Percentiles rank a stretch among this genome's conserved stretches.
These are phyloP conservation scores for Rhingia rostrata DNA, from an alignment of 2,888 invertebrate genomes.

Conservation along the genomic window DNA sequence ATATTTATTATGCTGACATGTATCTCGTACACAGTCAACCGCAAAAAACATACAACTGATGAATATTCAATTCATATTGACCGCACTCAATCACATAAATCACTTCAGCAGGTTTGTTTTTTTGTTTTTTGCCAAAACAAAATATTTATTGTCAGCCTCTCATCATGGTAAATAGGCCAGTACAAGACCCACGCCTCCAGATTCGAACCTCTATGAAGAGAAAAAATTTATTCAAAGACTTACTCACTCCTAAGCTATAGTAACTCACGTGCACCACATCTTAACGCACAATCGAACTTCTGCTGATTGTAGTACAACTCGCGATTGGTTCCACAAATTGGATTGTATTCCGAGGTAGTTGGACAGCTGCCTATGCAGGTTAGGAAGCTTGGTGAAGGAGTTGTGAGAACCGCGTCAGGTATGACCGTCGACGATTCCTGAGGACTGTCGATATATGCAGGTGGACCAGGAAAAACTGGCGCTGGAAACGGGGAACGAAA, in stretches of 20 bases:
- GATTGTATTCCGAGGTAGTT: slow-evolving; percentile 81
- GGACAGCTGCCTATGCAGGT: slow-evolving; percentile 79
- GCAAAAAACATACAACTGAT: no score
- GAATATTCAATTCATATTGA: no score
- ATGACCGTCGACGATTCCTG: slow-evolving; percentile 53
- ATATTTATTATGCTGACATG: no score
- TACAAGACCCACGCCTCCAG: slow-evolving; percentile 79
- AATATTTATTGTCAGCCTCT: slow-evolving; percentile 76
- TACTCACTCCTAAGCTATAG: no score
- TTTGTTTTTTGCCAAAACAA: not conserved
- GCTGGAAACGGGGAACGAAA: slow-evolving; percentile 5
- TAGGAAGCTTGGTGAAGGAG: slow-evolving; percentile 77
- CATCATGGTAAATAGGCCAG: slow-evolving; percentile 79
- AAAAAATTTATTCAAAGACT: no score
- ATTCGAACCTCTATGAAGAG: slow-evolving; percentile 78
- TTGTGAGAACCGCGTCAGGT: slow-evolving; percentile 75
- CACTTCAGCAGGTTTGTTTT: no score
- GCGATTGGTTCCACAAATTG: slow-evolving; percentile 80
- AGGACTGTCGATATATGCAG: slow-evolving; percentile 26
- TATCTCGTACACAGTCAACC: no score
- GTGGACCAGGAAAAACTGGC: slow-evolving; percentile 32
- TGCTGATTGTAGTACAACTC: slow-evolving; percentile 80
- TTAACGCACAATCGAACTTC: slow-evolving; percentile 80
- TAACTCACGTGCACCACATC: slow-evolving; percentile 80
- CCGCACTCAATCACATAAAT: no score